These are phyloP conservation scores for Fringilla coelebs DNA, from an alignment of 2,797 vertebrate genomes.

Conservation along the genomic window DNA sequence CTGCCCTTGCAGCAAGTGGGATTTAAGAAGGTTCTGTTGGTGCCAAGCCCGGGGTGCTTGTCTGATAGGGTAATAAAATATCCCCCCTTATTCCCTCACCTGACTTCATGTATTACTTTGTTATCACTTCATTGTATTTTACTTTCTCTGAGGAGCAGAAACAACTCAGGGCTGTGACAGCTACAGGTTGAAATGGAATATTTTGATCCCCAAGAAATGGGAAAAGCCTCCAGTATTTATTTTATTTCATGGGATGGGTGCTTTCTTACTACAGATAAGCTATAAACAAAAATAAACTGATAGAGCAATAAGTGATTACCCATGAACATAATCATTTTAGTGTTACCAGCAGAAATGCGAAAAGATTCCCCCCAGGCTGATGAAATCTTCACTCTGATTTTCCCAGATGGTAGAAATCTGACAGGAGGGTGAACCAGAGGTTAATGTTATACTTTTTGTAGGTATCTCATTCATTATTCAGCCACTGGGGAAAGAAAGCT, in stretches of 20 bases:
- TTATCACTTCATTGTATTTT: neutral
- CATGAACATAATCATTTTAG: neutral
- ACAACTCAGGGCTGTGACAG: neutral
- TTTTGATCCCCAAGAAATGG: neutral
- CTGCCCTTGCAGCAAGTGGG: neutral
- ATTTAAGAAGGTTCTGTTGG: neutral
- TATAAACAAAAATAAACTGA: neutral
- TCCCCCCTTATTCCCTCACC: neutral
- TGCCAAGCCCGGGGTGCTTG: neutral
- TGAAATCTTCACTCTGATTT: neutral
- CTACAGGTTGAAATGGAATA: neutral
- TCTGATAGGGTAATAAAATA: neutral
- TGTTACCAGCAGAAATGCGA: neutral
- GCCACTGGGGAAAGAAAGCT: neutral
- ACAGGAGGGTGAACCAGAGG: constrained; percentile 43
- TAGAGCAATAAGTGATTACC: neutral
- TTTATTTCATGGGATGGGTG: neutral
- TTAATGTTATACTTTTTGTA: constrained; percentile 13
- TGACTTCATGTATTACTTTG: neutral
- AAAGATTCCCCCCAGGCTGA: neutral
- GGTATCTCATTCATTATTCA: constrained; percentile 31
- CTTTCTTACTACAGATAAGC: neutral
- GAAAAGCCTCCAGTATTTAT: neutral
- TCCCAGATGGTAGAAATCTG: neutral
- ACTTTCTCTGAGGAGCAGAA: neutral